phyloP scores from a whole-genome alignment of 2,888 invertebrate genomes.

The Drosophila paramelanica region DNA sequence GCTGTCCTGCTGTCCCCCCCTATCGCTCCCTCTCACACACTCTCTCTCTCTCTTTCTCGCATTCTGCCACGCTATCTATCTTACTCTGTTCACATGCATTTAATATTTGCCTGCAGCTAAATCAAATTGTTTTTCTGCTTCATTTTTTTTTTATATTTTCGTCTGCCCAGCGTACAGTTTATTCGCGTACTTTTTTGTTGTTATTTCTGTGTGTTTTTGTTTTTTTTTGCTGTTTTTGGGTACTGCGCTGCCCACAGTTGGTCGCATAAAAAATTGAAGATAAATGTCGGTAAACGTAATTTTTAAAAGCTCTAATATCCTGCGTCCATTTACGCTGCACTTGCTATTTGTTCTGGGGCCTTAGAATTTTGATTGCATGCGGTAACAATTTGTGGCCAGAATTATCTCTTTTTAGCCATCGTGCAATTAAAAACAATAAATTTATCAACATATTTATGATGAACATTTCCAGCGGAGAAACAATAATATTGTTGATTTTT shows the following conservation, averaged over 20 bases:
- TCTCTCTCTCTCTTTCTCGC: background rate
- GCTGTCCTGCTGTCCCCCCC: constrained; percentile 48
- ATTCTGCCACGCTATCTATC: background rate
- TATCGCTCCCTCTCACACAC: background rate
- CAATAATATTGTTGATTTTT: background rate
- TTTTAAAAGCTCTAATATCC: constrained; percentile 73
- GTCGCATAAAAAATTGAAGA: constrained; percentile 63
- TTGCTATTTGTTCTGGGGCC: constrained; percentile 44
- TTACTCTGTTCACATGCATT: constrained; percentile 57
- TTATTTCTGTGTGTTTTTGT: constrained; percentile 9
- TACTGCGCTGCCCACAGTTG: constrained; percentile 24
- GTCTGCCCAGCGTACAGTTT: constrained; percentile 22
- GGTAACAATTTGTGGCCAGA: constrained; percentile 26
- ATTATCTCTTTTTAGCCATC: constrained; percentile 22
- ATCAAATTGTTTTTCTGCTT: constrained; percentile 72
- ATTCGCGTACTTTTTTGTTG: constrained; percentile 20
- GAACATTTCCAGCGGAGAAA: background rate
- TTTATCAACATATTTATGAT: constrained; percentile 14
- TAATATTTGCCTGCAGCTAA: constrained; percentile 75
- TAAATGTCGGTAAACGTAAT: constrained; percentile 73
- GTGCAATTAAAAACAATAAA: constrained; percentile 41
- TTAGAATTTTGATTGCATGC: constrained; percentile 48
- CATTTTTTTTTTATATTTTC: constrained; percentile 35
- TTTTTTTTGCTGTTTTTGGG: constrained; percentile 8
- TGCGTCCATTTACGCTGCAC: constrained; percentile 54